Conservation (phyloP, 2,797 vertebrate species). For the Cygnus olor region DNA sequence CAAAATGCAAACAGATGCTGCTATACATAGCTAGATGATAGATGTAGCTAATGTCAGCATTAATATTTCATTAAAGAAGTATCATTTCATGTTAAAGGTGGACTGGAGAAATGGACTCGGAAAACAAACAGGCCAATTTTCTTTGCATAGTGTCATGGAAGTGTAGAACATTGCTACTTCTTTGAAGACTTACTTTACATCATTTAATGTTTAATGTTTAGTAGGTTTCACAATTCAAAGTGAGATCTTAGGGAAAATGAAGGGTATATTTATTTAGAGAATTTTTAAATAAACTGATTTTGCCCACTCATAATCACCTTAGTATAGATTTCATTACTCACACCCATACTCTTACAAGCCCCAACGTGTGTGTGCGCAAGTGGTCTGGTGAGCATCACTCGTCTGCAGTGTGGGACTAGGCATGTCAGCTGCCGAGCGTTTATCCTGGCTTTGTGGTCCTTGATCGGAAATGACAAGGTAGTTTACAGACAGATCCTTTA, state of each 20-base stretch:
- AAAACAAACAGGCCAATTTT: background rate
- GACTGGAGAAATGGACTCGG: background rate
- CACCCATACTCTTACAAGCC: background rate
- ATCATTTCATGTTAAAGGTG: background rate
- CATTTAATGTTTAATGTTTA: background rate
- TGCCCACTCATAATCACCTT: background rate
- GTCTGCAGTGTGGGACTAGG: background rate
- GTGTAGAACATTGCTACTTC: background rate
- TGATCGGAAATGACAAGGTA: background rate
- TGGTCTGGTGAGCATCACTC: background rate
- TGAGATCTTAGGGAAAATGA: background rate
- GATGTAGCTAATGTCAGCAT: background rate
- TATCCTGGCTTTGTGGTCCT: background rate
- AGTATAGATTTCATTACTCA: background rate
- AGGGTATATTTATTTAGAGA: background rate
- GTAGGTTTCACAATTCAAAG: background rate
- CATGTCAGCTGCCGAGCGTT: background rate
- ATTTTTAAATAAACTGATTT: background rate
- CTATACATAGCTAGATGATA: background rate
- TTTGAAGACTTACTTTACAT: background rate
- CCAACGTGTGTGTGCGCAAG: no score
- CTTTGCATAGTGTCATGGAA: background rate
- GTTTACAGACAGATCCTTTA: background rate
- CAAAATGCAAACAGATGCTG: conserved; percentile 2
- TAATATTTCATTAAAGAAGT: conserved; percentile 26